Conservation (phyloP, 1,140 invertebrate species). For the Holcopasites calliopsidis region DNA sequence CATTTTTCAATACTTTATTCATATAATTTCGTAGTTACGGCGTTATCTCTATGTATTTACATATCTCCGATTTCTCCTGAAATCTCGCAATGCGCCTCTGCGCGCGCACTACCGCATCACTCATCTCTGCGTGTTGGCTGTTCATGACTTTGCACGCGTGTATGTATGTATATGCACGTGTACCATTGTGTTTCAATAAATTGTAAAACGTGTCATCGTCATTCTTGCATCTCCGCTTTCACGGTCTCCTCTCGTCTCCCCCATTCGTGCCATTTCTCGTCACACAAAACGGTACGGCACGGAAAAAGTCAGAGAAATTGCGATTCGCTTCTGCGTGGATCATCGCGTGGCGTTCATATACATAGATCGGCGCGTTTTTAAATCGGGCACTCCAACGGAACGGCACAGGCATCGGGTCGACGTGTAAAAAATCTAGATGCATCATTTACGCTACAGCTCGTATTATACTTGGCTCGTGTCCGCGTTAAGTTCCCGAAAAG, state of each 20-base stretch:
- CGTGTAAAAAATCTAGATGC: conserved; percentile 72
- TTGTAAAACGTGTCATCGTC: conserved; percentile 43
- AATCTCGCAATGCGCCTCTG: conserved; percentile 59
- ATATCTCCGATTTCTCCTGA: conserved; percentile 49
- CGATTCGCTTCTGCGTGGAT: conserved; percentile 11
- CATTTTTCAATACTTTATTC: conserved; percentile 70
- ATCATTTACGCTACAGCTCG: conserved; percentile 51
- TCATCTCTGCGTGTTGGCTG: conserved; percentile 2
- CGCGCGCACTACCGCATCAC: conserved; percentile 54
- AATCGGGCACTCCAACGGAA: conserved; percentile 57
- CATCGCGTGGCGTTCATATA: conserved; percentile 7
- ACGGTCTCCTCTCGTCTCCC: not conserved
- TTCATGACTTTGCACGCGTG: not conserved
- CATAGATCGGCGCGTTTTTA: conserved; percentile 23
- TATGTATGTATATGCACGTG: conserved; percentile 19
- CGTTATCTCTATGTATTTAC: conserved; percentile 69
- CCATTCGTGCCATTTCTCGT: conserved; percentile 3
- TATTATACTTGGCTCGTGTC: conserved; percentile 37
- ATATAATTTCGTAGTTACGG: conserved; percentile 69
- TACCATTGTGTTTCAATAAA: conserved; percentile 5
- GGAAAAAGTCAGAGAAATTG: conserved; percentile 15
- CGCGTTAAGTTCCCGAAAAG: conserved; percentile 2
- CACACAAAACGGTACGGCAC: conserved; percentile 26
- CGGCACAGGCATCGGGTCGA: conserved; percentile 52
- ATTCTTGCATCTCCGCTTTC: not conserved